phyloP scores from a whole-genome alignment of 2,888 invertebrate genomes.

The Drosophila acutilabella region DNA sequence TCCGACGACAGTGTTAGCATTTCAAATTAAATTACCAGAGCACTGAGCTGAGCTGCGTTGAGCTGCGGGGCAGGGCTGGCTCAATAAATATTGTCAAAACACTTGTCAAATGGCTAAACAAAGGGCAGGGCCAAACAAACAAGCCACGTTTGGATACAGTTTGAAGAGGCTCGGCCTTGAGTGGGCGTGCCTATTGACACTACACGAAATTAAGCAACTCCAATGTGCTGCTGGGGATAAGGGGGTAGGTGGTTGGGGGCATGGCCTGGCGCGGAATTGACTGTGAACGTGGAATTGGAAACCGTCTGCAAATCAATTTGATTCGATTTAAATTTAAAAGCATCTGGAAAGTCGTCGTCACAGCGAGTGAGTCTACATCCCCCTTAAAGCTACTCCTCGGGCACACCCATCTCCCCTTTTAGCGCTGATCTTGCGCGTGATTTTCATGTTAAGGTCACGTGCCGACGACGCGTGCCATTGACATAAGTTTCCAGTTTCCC shows the following conservation, averaged over 20 bases:
- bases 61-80: slow-evolving; percentile 6
- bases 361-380: slow-evolving; percentile 30
- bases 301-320: slow-evolving; percentile 82
- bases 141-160: slow-evolving; percentile 52
- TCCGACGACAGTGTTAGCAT: slow-evolving; percentile 62
- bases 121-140: slow-evolving; percentile 50
- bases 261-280: neutral
- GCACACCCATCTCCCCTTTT: slow-evolving; percentile 24
- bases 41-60: neutral
- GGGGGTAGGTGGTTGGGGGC: neutral
- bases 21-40: slow-evolving; percentile 79
- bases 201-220: slow-evolving; percentile 54
- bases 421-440: slow-evolving; percentile 73
- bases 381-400: neutral
- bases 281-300: slow-evolving; percentile 55
- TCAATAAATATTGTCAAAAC: slow-evolving; percentile 83
- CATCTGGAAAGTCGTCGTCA: slow-evolving; percentile 61
- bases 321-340: slow-evolving; percentile 85
- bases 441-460: slow-evolving; percentile 79
- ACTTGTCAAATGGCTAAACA: slow-evolving; percentile 82
- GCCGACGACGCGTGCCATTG: slow-evolving; percentile 74
- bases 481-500: slow-evolving; percentile 76
- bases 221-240: slow-evolving; percentile 8
- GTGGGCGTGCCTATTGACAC: slow-evolving; percentile 71
- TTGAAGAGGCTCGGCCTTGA: slow-evolving; percentile 34